phyloP scores from a whole-genome alignment of 2,888 invertebrate genomes.

The Smittia aterrima region DNA sequence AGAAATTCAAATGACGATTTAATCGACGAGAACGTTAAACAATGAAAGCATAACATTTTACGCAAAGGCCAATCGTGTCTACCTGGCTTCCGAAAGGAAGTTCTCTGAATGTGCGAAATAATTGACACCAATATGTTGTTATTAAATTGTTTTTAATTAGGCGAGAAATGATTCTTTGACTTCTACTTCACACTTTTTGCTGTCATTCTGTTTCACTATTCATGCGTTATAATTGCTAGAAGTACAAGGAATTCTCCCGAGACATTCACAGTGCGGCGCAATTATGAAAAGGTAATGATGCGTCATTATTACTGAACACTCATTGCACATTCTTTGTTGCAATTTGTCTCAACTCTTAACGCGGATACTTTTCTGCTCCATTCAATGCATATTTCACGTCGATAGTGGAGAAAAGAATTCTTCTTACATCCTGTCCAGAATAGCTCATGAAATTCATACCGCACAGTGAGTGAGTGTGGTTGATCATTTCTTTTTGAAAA shows the following conservation, averaged over 20 bases:
- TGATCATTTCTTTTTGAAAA: background rate
- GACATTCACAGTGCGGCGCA: background rate
- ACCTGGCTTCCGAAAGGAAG: constrained; percentile 25
- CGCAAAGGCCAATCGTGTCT: constrained; percentile 18
- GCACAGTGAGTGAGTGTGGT: background rate
- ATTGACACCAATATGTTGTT: constrained; percentile 38
- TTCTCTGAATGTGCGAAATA: constrained; percentile 36
- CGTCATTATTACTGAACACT: constrained; percentile 22
- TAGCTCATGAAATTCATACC: background rate
- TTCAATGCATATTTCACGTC: background rate
- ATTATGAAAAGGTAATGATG: constrained; percentile 32
- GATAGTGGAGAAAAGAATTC: background rate
- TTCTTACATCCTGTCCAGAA: constrained; percentile 5
- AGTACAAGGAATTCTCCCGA: background rate
- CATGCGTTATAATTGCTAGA: background rate
- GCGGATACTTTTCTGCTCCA: background rate
- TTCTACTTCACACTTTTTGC: background rate
- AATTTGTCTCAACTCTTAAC: constrained; percentile 1
- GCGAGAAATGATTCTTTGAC: constrained; percentile 13
- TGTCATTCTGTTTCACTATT: background rate
- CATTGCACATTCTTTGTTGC: constrained; percentile 23
- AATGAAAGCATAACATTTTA: background rate
- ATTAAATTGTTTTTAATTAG: background rate
- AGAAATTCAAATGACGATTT: background rate
- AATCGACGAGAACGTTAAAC: background rate